phyloP scores from a whole-genome alignment of 1,140 invertebrate genomes.

The Lysiphlebus fabarum region DNA sequence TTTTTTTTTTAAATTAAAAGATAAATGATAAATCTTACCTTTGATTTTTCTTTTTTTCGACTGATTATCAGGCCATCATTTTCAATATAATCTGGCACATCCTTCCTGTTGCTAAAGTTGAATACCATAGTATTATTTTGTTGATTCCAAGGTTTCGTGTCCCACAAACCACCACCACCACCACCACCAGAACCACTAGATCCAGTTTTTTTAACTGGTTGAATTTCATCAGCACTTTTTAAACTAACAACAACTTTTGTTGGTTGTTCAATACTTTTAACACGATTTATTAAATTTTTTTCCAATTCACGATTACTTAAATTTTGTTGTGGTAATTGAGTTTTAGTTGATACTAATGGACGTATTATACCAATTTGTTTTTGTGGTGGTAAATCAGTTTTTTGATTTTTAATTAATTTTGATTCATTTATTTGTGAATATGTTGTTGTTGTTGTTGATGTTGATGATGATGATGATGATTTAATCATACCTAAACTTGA shows the following conservation, averaged over 20 bases:
- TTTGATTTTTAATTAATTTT: conserved; percentile 43
- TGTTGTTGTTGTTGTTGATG: conserved; percentile 32
- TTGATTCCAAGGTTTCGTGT: conserved; percentile 57
- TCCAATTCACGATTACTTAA: conserved; percentile 65
- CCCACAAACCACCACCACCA: conserved; percentile 50
- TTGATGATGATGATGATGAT: too few species aligned
- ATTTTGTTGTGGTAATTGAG: conserved; percentile 47
- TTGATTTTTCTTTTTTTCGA: conserved; percentile 65
- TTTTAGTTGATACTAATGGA: conserved; percentile 57
- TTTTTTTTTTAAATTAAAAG: too few species aligned
- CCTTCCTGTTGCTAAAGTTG: conserved; percentile 79
- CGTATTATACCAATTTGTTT: conserved; percentile 63
- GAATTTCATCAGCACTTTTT: conserved; percentile 51
- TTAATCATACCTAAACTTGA: conserved; percentile 42
- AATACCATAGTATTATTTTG: conserved; percentile 76
- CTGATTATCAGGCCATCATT: conserved; percentile 77
- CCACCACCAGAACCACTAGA: conserved; percentile 32
- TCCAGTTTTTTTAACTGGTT: conserved; percentile 45
- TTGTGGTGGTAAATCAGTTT: conserved; percentile 43
- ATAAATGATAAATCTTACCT: conserved; percentile 57
- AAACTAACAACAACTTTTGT: conserved; percentile 56
- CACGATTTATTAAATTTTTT: conserved; percentile 69
- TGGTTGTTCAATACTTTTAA: conserved; percentile 61
- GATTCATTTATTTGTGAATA: conserved; percentile 42
- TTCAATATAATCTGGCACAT: conserved; percentile 86